These are phyloP conservation scores for Mormyrops boulengeri DNA, from an alignment of 2,797 vertebrate species.

Conservation along the genomic window DNA sequence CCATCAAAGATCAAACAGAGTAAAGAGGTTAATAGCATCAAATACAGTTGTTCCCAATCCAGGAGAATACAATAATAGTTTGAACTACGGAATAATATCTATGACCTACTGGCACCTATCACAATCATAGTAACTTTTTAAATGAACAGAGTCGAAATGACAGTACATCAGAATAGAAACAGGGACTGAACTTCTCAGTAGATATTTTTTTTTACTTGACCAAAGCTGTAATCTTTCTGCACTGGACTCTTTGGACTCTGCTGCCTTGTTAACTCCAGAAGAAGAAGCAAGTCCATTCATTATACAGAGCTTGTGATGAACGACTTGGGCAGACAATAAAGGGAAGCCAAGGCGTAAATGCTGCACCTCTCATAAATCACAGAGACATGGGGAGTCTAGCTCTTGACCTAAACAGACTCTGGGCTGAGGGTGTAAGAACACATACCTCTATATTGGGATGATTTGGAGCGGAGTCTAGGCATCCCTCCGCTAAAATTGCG, in stretches of 20 bases:
- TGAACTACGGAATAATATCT: neutral
- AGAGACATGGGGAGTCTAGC: constrained; percentile 64
- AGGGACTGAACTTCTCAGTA: constrained; percentile 42
- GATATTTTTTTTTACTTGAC: constrained; percentile 57
- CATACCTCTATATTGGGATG: neutral
- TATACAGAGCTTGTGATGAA: constrained; percentile 69
- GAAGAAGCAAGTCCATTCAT: constrained; percentile 73
- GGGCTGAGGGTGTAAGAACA: constrained; percentile 37
- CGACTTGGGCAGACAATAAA: constrained; percentile 70
- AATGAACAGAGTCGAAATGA: neutral
- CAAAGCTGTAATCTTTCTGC: constrained; percentile 67
- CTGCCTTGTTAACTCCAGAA: constrained; percentile 68
- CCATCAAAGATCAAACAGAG: neutral
- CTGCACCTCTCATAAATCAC: constrained; percentile 77
- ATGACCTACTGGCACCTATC: neutral
- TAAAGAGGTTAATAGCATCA: neutral
- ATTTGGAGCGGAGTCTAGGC: neutral
- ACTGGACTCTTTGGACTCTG: constrained; percentile 67
- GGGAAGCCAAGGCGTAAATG: constrained; percentile 75
- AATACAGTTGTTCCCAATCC: neutral
- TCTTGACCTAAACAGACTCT: constrained; percentile 73
- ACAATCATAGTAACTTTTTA: neutral
- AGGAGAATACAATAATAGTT: neutral
- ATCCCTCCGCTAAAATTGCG: neutral
- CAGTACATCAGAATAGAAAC: constrained; percentile 14